Evolutionary conservation across 2,113 vertebrate species (phyloP).

Genomic region (Saguinus midas): DNA sequence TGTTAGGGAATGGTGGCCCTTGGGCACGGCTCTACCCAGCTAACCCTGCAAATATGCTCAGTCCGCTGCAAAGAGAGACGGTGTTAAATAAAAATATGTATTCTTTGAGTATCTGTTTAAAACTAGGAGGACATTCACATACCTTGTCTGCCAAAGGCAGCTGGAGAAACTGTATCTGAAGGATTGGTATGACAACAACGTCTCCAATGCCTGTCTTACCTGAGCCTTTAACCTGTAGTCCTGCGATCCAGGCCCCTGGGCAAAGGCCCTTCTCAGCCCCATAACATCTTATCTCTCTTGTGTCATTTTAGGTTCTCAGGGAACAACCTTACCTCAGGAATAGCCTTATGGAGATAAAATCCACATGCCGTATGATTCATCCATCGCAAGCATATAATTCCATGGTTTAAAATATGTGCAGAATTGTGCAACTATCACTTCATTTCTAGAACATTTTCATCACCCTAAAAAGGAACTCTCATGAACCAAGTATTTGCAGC

Average conservation of each 20-base stretch:
- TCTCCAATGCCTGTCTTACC: not conserved
- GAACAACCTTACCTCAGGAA: not conserved
- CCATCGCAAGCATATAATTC: too few species aligned
- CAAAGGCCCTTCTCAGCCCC: too few species aligned
- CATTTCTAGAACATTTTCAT: not conserved
- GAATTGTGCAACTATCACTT: too few species aligned
- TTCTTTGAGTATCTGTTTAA: not conserved
- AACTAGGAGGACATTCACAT: not conserved
- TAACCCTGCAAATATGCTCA: not conserved
- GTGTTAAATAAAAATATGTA: not conserved
- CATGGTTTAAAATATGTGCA: not conserved
- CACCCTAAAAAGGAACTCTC: not conserved
- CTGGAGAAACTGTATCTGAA: not conserved
- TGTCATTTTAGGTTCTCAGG: not conserved
- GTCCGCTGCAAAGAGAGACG: not conserved
- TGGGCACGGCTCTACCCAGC: not conserved
- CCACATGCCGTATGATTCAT: too few species aligned
- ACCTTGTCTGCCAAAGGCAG: not conserved
- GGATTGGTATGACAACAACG: rapidly evolving
- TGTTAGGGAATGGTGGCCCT: not conserved
- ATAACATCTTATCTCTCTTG: not conserved
- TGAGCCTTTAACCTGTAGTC: not conserved
- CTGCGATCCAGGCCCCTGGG: not conserved
- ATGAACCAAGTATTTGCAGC: not conserved
- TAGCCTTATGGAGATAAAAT: not conserved